A percentile compares a stretch with the other conserved stretches of the same genome.
These are phyloP conservation scores for Chouioia cunea DNA, from an alignment of 2,888 invertebrate genomes.

Conservation along the genomic window DNA sequence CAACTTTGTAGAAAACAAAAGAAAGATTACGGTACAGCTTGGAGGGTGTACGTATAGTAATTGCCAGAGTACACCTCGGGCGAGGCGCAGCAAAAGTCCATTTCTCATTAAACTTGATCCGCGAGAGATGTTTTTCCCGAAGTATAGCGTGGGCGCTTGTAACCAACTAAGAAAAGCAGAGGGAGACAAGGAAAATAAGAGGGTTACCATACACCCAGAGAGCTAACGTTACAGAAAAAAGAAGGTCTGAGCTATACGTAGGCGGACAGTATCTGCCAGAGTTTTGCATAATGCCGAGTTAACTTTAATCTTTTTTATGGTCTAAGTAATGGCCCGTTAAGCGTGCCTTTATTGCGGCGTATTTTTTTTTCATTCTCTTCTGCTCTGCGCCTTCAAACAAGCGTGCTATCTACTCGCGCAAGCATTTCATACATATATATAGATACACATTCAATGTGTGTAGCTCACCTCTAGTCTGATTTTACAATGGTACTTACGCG, in stretches of 20 bases:
- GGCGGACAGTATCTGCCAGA: constrained; percentile 40
- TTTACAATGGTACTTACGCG: constrained; percentile 10
- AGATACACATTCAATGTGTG: too few species aligned
- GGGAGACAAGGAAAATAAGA: constrained; percentile 18
- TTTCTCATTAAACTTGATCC: constrained; percentile 40
- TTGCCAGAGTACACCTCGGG: neutral
- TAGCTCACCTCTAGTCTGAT: constrained; percentile 1
- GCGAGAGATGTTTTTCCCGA: constrained; percentile 16
- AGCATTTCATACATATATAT: too few species aligned
- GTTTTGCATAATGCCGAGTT: constrained; percentile 63
- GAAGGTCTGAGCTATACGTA: constrained; percentile 15
- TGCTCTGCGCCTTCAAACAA: too few species aligned
- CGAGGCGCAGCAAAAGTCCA: constrained; percentile 12
- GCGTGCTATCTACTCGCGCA: too few species aligned
- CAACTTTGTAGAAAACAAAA: too few species aligned
- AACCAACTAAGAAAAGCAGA: neutral
- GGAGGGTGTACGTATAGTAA: neutral
- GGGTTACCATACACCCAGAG: too few species aligned
- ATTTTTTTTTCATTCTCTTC: neutral
- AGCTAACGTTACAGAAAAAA: neutral
- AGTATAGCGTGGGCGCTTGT: neutral
- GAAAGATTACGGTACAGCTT: too few species aligned
- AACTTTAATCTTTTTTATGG: constrained; percentile 64
- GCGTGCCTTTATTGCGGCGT: constrained; percentile 52
- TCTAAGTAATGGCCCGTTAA: constrained; percentile 61